A percentile compares a stretch with the other conserved stretches of the same genome.
phyloP scores from a whole-genome alignment of 2,888 invertebrate genomes.

The Cerastis rubricosa region DNA sequence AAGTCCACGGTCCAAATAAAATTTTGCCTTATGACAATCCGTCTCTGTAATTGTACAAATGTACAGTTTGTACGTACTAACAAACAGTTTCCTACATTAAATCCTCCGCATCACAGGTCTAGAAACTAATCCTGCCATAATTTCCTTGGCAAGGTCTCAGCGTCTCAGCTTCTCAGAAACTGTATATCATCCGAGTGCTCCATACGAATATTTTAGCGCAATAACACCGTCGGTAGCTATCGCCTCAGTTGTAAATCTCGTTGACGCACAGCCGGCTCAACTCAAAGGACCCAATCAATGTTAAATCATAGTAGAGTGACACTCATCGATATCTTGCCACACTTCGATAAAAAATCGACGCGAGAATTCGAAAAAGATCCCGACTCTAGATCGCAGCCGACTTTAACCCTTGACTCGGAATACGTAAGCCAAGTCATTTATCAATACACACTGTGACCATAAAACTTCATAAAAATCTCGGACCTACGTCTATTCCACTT shows the following conservation, averaged over 20 bases:
- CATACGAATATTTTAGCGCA: conserved; percentile 73
- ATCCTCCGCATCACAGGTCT: conserved; percentile 67
- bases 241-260: conserved; percentile 84
- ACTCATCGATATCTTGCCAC: conserved; percentile 76
- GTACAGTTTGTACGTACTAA: conserved; percentile 40
- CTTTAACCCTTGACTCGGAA: conserved; percentile 87
- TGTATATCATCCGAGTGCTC: conserved; percentile 67
- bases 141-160: conserved; percentile 74
- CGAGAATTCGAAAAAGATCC: conserved; percentile 82
- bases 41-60: conserved; percentile 16
- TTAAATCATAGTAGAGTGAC: conserved; percentile 86
- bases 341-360: conserved; percentile 77
- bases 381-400: conserved; percentile 84
- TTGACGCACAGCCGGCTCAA: conserved; percentile 71
- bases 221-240: conserved; percentile 81
- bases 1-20: not conserved
- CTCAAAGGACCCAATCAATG: conserved; percentile 87
- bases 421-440: conserved; percentile 87
- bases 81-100: conserved; percentile 61
- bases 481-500: conserved; percentile 62
- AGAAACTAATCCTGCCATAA: conserved; percentile 78
- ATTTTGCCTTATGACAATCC: not conserved
- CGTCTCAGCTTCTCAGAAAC: conserved; percentile 76
- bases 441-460: conserved; percentile 84
- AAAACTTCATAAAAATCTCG: conserved; percentile 63